These are phyloP conservation scores for Ceyx melanurus DNA, from an alignment of 2,113 vertebrate genomes.

Conservation along the genomic window DNA sequence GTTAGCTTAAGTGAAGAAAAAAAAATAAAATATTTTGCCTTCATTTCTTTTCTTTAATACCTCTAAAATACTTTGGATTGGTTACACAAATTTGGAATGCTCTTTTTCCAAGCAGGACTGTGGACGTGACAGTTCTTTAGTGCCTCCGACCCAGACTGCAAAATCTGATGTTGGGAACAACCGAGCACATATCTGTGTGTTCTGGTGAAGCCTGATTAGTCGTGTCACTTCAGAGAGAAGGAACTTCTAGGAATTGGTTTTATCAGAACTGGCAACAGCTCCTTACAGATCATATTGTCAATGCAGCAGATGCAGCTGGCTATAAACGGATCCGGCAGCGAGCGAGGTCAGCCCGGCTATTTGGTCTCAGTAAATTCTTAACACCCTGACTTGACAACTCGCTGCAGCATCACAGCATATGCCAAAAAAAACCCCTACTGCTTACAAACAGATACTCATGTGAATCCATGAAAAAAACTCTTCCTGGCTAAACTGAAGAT, in stretches of 20 bases:
- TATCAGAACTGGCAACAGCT: conserved; percentile 64
- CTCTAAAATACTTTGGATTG: background rate
- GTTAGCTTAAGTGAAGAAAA: background rate
- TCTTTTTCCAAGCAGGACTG: background rate
- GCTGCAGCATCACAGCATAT: background rate
- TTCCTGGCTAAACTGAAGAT: background rate
- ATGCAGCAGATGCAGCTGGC: conserved; percentile 20
- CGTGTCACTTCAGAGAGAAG: background rate
- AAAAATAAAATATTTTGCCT: background rate
- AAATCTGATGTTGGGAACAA: background rate
- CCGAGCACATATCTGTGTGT: background rate
- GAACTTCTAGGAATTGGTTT: conserved; percentile 47
- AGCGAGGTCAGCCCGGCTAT: background rate
- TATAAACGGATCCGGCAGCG: background rate
- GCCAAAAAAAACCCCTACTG: background rate
- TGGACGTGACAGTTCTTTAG: background rate
- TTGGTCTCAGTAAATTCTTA: conserved; percentile 27
- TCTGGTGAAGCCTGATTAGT: conserved; percentile 26
- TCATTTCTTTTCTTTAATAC: background rate
- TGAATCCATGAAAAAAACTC: background rate
- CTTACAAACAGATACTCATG: background rate
- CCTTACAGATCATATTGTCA: conserved; percentile 72
- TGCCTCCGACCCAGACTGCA: background rate
- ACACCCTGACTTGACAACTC: conserved; percentile 45
- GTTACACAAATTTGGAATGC: background rate